These are phyloP conservation scores for Cantharis nigra DNA, from an alignment of 2,888 invertebrate species.

Conservation along the genomic window DNA sequence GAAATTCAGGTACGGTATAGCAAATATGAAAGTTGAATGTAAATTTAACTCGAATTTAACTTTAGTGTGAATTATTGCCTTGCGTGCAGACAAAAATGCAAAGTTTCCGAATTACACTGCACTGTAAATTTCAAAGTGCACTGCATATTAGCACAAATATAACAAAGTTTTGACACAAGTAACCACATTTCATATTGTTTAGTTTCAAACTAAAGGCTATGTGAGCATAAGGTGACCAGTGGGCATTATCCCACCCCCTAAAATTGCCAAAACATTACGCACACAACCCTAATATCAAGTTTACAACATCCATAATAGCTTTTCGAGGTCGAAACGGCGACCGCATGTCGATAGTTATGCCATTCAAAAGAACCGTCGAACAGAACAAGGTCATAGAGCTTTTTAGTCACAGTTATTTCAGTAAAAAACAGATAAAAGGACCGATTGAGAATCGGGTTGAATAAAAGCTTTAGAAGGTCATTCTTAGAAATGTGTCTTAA, in stretches of 20 bases:
- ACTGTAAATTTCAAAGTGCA: background rate
- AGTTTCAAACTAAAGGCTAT: slow-evolving; percentile 21
- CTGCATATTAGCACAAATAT: background rate
- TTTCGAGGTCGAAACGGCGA: slow-evolving; percentile 43
- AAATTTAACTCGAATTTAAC: slow-evolving; percentile 23
- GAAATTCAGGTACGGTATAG: too few species aligned
- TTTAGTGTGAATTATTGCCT: slow-evolving; percentile 22
- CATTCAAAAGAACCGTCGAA: slow-evolving; percentile 31
- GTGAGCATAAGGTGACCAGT: slow-evolving; percentile 18
- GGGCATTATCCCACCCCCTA: slow-evolving; percentile 40
- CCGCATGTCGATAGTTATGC: slow-evolving; percentile 42
- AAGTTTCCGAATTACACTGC: slow-evolving; percentile 6
- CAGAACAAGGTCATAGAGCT: slow-evolving; percentile 41
- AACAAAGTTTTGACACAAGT: background rate
- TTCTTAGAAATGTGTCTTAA: background rate
- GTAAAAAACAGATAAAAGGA: slow-evolving; percentile 20
- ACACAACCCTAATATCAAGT: slow-evolving; percentile 49
- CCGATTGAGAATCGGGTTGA: slow-evolving; percentile 8
- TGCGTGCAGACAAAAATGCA: slow-evolving; percentile 33
- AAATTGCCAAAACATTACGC: slow-evolving; percentile 45
- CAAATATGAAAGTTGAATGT: background rate
- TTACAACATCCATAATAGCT: slow-evolving; percentile 43
- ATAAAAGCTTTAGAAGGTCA: slow-evolving; percentile 1
- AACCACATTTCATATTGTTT: background rate
- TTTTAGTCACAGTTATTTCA: slow-evolving; percentile 32